Evolutionary conservation across 53 echinoderm and acorn worm genomes (phyloP).

Genomic region (Echinometra lucunter): DNA sequence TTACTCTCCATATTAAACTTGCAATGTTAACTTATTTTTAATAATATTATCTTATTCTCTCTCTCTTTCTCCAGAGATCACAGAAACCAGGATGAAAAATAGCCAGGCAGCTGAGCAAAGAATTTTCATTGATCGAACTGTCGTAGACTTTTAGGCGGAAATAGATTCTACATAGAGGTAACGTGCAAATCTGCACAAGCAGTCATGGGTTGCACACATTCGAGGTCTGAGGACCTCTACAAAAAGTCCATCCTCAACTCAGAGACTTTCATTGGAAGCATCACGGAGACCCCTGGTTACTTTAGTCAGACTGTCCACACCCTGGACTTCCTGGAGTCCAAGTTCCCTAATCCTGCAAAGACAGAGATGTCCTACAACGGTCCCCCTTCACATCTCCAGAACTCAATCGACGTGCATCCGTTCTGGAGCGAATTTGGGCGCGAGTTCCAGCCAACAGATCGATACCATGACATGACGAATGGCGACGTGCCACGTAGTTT

Average conservation of each 20-base stretch:
- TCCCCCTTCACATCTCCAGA: slow-evolving; percentile 94
- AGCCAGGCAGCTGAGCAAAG: not conserved
- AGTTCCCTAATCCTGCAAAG: slow-evolving; percentile 70
- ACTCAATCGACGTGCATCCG: slow-evolving; percentile 94
- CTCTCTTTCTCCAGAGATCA: not conserved
- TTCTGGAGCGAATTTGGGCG: slow-evolving; percentile 85
- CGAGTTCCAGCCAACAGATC: slow-evolving; percentile 78
- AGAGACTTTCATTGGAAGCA: slow-evolving; percentile 76
- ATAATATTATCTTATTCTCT: not conserved
- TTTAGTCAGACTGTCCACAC: slow-evolving; percentile 89
- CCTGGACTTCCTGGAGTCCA: slow-evolving; percentile 80
- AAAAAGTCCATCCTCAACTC: slow-evolving; percentile 81
- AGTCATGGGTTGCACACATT: slow-evolving; percentile 90
- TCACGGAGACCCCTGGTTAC: slow-evolving; percentile 87
- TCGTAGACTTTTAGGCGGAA: not conserved
- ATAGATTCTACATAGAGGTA: not conserved
- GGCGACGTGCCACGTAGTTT: slow-evolving; percentile 79
- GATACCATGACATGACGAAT: slow-evolving; percentile 70
- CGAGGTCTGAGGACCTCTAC: slow-evolving; percentile 91
- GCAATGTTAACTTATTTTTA: not conserved
- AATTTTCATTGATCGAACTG: not conserved
- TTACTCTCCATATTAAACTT: too few relatives aligned
- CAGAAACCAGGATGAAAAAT: not conserved
- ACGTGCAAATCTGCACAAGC: slow-evolving; percentile 26
- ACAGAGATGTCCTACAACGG: slow-evolving; percentile 95